Evolutionary conservation across 2,797 vertebrate genomes (phyloP), one percentile per base, ranked within the genome.

Genomic region (Hyperoplus lanceolatus): DNA sequence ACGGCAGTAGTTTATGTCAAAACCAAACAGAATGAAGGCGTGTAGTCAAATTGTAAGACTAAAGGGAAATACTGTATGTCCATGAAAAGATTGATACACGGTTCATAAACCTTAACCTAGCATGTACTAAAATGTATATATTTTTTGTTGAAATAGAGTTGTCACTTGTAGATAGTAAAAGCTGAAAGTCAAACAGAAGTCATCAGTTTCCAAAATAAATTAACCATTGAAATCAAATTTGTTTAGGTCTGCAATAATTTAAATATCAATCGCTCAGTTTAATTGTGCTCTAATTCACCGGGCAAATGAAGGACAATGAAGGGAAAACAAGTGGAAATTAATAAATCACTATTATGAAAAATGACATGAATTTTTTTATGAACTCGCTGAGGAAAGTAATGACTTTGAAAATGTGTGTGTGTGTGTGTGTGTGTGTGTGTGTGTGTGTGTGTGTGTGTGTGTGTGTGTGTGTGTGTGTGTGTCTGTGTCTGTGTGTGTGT

Each of bases 401-500:
- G 4, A 56, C 13, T 77, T 49, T 64, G 29, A 1, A 2, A 14
- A n/a, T 53, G 8, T 5, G 0, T 42, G 15, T 2, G 5, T 14
- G 2, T 0, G 6, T 48, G 3, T 29, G 1, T 21, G 21, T 21
- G 21, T 21, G 1, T 21, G 21, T 21, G 21, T 21, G 21, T 21
- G 21, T 21, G 21, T 21, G 21, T 21, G 21, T 21, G 21, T 21
- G 21, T 21, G 21, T 21, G 21, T 21, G 21, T 21, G 21, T 21
- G 21, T 21, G 1, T 21, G 21, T 21, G 21, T 21, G 21, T 21
- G 73, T 53, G 8, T 51, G 43, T 57, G 77, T 75, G 42, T 46
- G 73, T 53, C 6, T 51, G 43, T 57, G 77, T 75, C 70, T 53
- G 8, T 51, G 43, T 57, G 77, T 75, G 42, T 29, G 29, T 29